Evolutionary conservation across 1,140 invertebrate species (phyloP).

Genomic region (Saccostrea echinata): DNA sequence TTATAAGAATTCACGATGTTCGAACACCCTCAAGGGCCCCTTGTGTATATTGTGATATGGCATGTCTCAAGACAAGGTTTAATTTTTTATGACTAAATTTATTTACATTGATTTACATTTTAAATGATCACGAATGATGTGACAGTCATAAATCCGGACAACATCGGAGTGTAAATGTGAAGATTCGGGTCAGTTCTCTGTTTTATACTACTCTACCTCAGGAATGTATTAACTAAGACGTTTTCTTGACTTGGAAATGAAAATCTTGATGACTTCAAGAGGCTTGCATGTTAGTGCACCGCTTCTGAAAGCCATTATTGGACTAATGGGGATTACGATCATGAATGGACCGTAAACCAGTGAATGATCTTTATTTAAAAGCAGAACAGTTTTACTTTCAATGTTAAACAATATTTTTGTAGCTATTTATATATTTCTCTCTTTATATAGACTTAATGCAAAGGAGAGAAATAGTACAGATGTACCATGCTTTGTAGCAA

Average conservation of each 20-base stretch:
- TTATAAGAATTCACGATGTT: background rate
- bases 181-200: background rate
- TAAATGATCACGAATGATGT: conserved; percentile 16
- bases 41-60: conserved; percentile 26
- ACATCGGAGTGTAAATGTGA: background rate
- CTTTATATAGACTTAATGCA: conserved; percentile 12
- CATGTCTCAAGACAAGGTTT: conserved; percentile 30
- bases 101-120: conserved; percentile 33
- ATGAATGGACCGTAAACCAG: conserved; percentile 12
- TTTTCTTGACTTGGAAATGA: background rate
- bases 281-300: conserved; percentile 1
- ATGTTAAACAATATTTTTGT: conserved; percentile 34
- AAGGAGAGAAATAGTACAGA: background rate
- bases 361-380: conserved; percentile 33
- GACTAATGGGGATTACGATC: background rate
- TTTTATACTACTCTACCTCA: conserved; percentile 31
- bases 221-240: conserved; percentile 1
- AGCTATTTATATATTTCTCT: conserved; percentile 30
- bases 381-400: conserved; percentile 27
- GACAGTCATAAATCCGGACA: background rate
- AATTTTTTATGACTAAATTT: conserved; percentile 31
- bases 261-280: conserved; percentile 16
- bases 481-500: background rate
- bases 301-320: conserved; percentile 10
- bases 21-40: conserved; percentile 11